phyloP scores from a whole-genome alignment of 2,888 invertebrate genomes.

The Siphlonurus alternatus region DNA sequence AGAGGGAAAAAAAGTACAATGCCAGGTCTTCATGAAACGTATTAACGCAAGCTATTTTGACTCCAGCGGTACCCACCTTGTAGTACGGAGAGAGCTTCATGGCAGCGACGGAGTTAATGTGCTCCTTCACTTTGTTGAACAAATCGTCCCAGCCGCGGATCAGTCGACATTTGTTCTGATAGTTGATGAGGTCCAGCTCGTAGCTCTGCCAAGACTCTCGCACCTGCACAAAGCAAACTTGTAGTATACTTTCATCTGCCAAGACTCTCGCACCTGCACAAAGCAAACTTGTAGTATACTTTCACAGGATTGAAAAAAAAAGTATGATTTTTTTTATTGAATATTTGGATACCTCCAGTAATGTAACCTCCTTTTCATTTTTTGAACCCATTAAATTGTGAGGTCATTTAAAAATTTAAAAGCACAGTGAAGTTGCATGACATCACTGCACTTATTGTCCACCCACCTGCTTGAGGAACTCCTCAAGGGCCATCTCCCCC shows the following conservation, averaged over 20 bases:
- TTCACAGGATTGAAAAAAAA: no score
- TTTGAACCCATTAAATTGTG: no score
- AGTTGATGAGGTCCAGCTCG: conserved; percentile 92
- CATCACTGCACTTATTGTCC: no score
- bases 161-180: conserved; percentile 95
- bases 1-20: no score
- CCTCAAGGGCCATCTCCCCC: conserved; percentile 98
- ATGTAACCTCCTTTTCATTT: no score
- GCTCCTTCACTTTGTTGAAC: conserved; percentile 99
- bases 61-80: conserved; percentile 39
- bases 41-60: no score
- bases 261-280: conserved; percentile 75
- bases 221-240: conserved; percentile 38
- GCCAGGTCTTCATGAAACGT: no score
- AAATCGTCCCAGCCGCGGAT: conserved; percentile 99
- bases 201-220: conserved; percentile 98
- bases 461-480: conserved; percentile 88
- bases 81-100: conserved; percentile 99
- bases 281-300: conserved; percentile 1
- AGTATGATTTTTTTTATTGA: no score
- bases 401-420: no score
- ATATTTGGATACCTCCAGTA: no score
- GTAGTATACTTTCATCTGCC: conserved; percentile 98
- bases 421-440: no score
- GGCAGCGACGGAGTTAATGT: conserved; percentile 97